These are phyloP conservation scores for Oreohelix idahoensis DNA, from an alignment of 1,140 invertebrate species.

Conservation along the genomic window DNA sequence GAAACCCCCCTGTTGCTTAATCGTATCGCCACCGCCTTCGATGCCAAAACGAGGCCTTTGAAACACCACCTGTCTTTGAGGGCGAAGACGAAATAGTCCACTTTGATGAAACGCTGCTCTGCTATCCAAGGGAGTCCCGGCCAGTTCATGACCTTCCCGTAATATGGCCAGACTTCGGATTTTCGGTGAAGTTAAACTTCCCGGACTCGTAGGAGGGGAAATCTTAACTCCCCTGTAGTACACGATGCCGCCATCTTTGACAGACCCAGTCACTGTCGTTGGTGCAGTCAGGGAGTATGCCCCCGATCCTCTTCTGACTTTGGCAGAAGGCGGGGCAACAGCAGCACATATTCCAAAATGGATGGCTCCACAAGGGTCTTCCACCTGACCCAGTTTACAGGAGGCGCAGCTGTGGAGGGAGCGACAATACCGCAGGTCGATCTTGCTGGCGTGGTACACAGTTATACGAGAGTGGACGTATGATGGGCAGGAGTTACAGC, in stretches of 20 bases:
- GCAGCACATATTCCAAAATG: slow-evolving; percentile 78
- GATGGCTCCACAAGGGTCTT: slow-evolving; percentile 74
- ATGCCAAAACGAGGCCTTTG: background rate
- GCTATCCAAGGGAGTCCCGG: background rate
- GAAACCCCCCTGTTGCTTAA: background rate
- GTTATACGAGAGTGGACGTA: slow-evolving; percentile 67
- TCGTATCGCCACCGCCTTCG: background rate
- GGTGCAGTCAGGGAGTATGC: slow-evolving; percentile 29
- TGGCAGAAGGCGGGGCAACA: slow-evolving; percentile 64
- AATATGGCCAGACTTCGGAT: slow-evolving; percentile 22
- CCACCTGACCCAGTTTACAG: slow-evolving; percentile 50
- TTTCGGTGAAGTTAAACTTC: background rate
- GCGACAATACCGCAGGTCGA: slow-evolving; percentile 74
- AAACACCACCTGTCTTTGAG: slow-evolving; percentile 10
- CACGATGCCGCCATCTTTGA: background rate
- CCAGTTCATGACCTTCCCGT: slow-evolving; percentile 31
- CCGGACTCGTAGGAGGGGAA: background rate
- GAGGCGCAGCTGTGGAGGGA: slow-evolving; percentile 75
- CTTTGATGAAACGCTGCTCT: background rate
- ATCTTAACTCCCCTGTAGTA: slow-evolving; percentile 14
- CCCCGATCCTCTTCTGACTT: slow-evolving; percentile 60
- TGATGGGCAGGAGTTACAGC: slow-evolving; percentile 42
- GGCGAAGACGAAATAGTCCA: background rate
- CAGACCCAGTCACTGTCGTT: slow-evolving; percentile 42
- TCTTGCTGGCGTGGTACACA: slow-evolving; percentile 69